phyloP scores from a whole-genome alignment of 2,113 vertebrate species.

The Rhinoptilus africanus region DNA sequence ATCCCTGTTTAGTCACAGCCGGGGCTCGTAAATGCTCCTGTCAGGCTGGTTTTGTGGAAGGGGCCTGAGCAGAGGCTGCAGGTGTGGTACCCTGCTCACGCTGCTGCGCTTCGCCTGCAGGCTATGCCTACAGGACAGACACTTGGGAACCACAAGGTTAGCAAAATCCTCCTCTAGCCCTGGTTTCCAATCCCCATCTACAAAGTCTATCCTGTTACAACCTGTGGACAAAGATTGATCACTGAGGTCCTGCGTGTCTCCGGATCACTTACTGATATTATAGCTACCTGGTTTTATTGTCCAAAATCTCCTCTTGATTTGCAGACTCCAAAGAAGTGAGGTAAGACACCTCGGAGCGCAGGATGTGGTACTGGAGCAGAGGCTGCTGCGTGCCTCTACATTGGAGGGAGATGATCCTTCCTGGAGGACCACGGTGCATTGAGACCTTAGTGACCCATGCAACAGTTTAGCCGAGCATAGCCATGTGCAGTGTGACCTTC shows the following conservation, averaged over 20 bases:
- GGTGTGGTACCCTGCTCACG: rapidly evolving
- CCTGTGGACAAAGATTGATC: rapidly evolving
- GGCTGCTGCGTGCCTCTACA: rapidly evolving
- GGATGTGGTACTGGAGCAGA: neutral
- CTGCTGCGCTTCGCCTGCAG: neutral
- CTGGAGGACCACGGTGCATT: neutral
- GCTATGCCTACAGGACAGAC: neutral
- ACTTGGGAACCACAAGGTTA: neutral
- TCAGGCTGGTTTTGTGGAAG: neutral
- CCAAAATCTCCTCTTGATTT: neutral
- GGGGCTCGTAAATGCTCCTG: neutral
- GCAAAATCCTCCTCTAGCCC: neutral
- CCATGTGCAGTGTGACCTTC: rapidly evolving
- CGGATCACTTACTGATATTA: neutral
- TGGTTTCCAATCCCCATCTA: rapidly evolving
- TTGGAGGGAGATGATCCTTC: neutral
- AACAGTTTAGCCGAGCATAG: neutral
- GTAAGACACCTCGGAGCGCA: rapidly evolving
- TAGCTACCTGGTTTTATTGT: neutral
- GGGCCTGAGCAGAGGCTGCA: rapidly evolving
- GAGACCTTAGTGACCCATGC: neutral
- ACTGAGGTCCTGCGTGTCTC: neutral
- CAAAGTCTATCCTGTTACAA: neutral
- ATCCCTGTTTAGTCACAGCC: rapidly evolving
- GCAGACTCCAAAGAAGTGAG: neutral